Evolutionary conservation across 2,888 invertebrate genomes (phyloP).

Genomic region (Aleiodes alternator): DNA sequence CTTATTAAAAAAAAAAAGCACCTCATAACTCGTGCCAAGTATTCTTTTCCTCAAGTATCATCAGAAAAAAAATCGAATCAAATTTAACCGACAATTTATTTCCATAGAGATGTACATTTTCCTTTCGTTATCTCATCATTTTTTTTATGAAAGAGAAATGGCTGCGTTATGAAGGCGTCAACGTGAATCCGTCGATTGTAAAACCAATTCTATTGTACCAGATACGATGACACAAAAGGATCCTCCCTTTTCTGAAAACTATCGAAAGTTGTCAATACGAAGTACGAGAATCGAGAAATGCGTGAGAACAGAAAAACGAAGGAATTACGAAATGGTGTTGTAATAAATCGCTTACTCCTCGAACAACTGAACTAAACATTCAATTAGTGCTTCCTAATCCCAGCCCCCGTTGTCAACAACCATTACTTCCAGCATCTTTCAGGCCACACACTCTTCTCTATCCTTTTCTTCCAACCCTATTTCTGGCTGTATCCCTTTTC

Average conservation of each 20-base stretch:
- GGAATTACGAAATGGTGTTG: constrained; percentile 43
- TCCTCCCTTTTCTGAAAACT: constrained; percentile 31
- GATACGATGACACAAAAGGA: constrained; percentile 17
- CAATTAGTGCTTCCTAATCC: constrained; percentile 75
- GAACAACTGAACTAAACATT: constrained; percentile 69
- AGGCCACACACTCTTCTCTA: constrained; percentile 44
- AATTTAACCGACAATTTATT: constrained; percentile 25
- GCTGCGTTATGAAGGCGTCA: constrained; percentile 19
- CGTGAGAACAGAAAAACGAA: constrained; percentile 1
- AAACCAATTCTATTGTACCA: constrained; percentile 22
- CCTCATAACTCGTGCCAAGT: constrained; percentile 11
- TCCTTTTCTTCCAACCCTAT: constrained; percentile 54
- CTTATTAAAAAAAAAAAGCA: not conserved
- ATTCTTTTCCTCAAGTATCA: not conserved
- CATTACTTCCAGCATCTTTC: constrained; percentile 75
- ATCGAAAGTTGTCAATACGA: not conserved
- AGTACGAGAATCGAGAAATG: not conserved
- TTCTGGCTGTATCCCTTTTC: constrained; percentile 53
- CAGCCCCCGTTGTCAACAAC: constrained; percentile 71
- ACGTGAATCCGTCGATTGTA: constrained; percentile 36
- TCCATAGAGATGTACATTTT: constrained; percentile 7
- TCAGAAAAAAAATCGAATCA: not conserved
- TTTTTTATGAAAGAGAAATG: constrained; percentile 2
- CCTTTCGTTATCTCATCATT: not conserved
- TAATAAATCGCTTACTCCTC: constrained; percentile 61